Evolutionary conservation across 2,888 invertebrate species (phyloP).

Genomic region (Synergus laeviventris): DNA sequence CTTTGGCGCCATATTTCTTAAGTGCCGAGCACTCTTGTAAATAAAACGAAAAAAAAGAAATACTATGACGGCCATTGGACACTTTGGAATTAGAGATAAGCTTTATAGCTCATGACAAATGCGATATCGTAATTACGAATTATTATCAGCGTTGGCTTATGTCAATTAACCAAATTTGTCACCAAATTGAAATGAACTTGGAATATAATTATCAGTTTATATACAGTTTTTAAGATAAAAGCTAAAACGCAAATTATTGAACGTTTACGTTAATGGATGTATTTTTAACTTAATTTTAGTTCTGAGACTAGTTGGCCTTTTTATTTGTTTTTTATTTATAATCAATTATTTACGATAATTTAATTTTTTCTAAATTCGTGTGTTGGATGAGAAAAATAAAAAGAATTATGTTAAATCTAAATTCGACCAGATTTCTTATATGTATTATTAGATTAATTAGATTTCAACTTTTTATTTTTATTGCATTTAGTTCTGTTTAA

Average conservation of each 20-base stretch:
- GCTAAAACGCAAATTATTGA: not conserved
- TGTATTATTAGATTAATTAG: no score
- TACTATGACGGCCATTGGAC: not conserved
- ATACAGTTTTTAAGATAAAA: not conserved
- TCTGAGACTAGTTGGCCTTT: no score
- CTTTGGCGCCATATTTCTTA: not conserved
- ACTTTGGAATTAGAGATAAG: slow-evolving; percentile 43
- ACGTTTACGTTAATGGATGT: not conserved
- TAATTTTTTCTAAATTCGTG: no score
- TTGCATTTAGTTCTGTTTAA: no score
- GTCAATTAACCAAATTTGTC: slow-evolving; percentile 17
- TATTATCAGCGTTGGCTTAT: slow-evolving; percentile 32
- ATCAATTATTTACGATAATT: no score
- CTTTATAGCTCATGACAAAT: slow-evolving; percentile 48
- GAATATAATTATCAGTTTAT: not conserved
- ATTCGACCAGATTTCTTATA: no score
- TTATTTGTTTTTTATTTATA: no score
- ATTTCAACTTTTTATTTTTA: no score
- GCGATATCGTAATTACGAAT: slow-evolving; percentile 46
- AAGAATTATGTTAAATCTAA: no score
- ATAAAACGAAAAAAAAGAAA: not conserved
- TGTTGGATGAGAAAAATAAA: no score
- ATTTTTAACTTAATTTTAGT: not conserved
- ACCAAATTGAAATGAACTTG: not conserved
- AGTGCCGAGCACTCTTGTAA: not conserved